phyloP scores from a whole-genome alignment of 2,113 vertebrate species.

The Cyanoliseus patagonus region DNA sequence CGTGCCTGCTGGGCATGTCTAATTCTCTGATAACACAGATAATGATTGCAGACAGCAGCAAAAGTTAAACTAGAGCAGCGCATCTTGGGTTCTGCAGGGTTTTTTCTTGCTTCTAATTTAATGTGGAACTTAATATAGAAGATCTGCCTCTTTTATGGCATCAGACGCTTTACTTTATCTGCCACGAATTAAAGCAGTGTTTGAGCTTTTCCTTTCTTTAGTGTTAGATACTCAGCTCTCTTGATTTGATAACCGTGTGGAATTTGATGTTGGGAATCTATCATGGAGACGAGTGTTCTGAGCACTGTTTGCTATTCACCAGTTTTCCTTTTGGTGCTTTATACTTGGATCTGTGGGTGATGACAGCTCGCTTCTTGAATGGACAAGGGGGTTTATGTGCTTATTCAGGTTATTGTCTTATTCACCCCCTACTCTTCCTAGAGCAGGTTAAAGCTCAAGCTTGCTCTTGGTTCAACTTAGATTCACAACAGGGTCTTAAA shows the following conservation, averaged over 20 bases:
- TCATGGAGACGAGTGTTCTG: background rate
- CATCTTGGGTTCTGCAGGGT: background rate
- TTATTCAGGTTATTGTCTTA: background rate
- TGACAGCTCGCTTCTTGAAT: background rate
- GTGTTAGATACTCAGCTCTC: background rate
- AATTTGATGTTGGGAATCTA: background rate
- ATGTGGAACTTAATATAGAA: background rate
- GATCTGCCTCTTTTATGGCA: background rate
- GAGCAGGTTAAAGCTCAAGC: background rate
- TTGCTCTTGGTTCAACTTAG: background rate
- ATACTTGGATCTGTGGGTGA: background rate
- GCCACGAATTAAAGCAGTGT: background rate
- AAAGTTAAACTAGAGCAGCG: background rate
- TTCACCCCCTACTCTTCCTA: background rate
- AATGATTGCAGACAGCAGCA: slow-evolving; percentile 22
- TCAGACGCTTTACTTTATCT: background rate
- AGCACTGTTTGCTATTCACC: rapidly evolving
- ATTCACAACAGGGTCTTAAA: background rate
- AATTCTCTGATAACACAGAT: slow-evolving; percentile 14
- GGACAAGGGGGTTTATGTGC: background rate
- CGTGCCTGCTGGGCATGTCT: slow-evolving; percentile 1
- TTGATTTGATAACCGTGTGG: rapidly evolving
- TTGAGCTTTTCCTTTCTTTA: background rate
- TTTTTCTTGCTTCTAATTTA: background rate
- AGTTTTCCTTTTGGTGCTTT: background rate